Conservation (phyloP, 2,888 invertebrate genomes). For the Icerya purchasi region DNA sequence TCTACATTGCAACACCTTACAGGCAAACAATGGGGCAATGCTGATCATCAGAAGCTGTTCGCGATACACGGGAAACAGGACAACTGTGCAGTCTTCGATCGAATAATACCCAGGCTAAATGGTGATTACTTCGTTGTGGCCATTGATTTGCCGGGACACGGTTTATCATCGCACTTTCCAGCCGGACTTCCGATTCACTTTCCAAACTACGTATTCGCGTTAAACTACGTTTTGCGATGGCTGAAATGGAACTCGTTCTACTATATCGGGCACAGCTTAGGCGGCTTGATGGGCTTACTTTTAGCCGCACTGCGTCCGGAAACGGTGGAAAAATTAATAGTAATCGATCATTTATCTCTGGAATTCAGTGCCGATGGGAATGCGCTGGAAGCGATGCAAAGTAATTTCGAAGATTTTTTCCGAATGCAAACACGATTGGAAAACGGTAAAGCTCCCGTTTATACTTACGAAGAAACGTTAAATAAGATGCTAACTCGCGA, state of each 20-base stretch:
- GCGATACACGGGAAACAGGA: conserved; percentile 26
- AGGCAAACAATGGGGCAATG: conserved; percentile 22
- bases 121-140: conserved; percentile 24
- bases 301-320: conserved; percentile 21
- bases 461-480: conserved; percentile 19
- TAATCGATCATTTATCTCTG: conserved; percentile 22
- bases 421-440: conserved; percentile 16
- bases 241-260: conserved; percentile 24
- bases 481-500: conserved; percentile 15
- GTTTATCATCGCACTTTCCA: conserved; percentile 25
- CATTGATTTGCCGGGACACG: conserved; percentile 28
- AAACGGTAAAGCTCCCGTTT: conserved; percentile 18
- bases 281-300: conserved; percentile 24
- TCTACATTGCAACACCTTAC: conserved; percentile 14
- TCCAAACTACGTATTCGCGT: conserved; percentile 20
- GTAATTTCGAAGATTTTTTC: conserved; percentile 17
- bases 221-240: conserved; percentile 23
- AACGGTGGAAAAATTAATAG: conserved; percentile 21
- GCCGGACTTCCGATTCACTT: conserved; percentile 24
- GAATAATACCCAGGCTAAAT: conserved; percentile 24
- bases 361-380: conserved; percentile 13
- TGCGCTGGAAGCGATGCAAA: conserved; percentile 15
- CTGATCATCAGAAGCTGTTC: conserved; percentile 23
- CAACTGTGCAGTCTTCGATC: conserved; percentile 27
- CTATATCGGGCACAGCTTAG: conserved; percentile 26